Evolutionary conservation across 2,888 invertebrate genomes (phyloP), one percentile per base, ranked within the genome.

Genomic region (Vesta saturnalis): DNA sequence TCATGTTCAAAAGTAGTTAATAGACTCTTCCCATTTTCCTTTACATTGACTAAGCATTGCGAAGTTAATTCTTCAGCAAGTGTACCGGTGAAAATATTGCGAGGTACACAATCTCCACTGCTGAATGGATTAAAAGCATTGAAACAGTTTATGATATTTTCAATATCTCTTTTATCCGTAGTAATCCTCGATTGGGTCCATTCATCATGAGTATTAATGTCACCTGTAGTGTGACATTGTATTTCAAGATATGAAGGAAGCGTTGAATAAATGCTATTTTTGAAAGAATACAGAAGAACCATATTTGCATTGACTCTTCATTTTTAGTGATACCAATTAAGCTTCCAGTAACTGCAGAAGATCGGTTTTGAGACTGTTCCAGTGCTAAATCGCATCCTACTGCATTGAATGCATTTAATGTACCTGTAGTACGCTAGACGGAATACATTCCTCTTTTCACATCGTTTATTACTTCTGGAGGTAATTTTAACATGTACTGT

Each of bases 291-390:
- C 62, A 74, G 67, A 70, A 73, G 72, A 74, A 16, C 72, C 73
- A 73, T 72, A 73, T 72, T 57, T 70, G 74, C 68, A 77, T 73
- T 56, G 73, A 76, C 58, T 77, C 73, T 73, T 75, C 67, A 73
- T 74, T 77, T 76, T 77, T 66, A 47, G 74, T 73, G n/a, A n/a
- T n/a, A n/a, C n/a, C n/a, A n/a, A n/a, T n/a, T n/a, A n/a, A n/a
- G n/a, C n/a, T n/a, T n/a, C n/a, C 73, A 74, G 14, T 73, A 74
- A 68, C 70, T 71, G 76, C 75, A n/a, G 75, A 78, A 72, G 77
- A 78, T 74, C 72, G 76, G 58, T 76, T 78, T 63, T 76, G 74
- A 69, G 76, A 75, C 69, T 77, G 74, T n/a, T n/a, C n/a, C n/a
- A n/a, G n/a, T n/a, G n/a, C n/a, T n/a, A n/a, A n/a, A n/a, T n/a